Evolutionary conservation across 2,113 vertebrate genomes (phyloP).

Genomic region (Leucosticte australis): DNA sequence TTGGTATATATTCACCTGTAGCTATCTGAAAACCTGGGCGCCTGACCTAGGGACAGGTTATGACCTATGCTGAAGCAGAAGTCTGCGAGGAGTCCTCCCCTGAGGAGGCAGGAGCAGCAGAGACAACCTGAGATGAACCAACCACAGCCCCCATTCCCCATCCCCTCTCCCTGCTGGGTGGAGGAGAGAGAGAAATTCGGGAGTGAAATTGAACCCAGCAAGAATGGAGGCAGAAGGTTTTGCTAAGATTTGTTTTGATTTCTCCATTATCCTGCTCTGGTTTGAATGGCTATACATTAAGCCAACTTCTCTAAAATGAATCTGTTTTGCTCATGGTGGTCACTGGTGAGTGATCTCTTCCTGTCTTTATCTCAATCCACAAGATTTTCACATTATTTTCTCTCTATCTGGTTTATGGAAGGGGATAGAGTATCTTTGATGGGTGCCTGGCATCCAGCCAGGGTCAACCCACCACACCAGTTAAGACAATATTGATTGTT

Average conservation of each 20-base stretch:
- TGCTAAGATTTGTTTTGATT: neutral
- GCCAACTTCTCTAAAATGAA: neutral
- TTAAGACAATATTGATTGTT: neutral
- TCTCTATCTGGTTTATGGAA: neutral
- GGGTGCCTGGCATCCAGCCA: neutral
- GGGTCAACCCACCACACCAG: neutral
- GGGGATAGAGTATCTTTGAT: neutral
- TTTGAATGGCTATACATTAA: neutral
- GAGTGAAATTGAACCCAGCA: neutral
- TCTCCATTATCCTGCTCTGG: neutral
- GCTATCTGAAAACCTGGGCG: neutral
- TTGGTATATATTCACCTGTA: neutral
- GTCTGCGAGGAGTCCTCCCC: neutral
- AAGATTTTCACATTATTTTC: neutral
- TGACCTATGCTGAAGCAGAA: neutral
- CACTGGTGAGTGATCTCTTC: neutral
- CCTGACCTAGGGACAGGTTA: too few species aligned
- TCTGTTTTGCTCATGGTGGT: neutral
- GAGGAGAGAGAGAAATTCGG: neutral
- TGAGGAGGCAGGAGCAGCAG: neutral
- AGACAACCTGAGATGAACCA: accelerated
- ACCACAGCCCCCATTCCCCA: neutral
- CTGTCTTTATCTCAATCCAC: neutral
- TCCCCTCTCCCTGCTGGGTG: accelerated
- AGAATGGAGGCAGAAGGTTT: neutral